Base-by-base conservation (phyloP, 2,797 vertebrate genomes). In the Eulemur mongoz region DNA sequence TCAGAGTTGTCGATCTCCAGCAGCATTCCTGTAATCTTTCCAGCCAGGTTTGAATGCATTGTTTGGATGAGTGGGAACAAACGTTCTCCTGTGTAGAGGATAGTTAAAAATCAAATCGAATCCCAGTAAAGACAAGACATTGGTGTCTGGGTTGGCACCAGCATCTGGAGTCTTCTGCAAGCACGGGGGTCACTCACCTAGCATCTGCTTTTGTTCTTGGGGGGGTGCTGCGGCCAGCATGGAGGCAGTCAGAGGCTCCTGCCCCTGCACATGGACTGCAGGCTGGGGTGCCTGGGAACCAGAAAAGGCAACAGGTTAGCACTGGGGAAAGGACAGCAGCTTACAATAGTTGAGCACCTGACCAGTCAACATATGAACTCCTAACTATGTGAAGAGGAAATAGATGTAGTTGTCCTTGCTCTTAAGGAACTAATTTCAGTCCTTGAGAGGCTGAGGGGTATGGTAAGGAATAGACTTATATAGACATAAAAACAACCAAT, bases 161-260 rank as follows among this genome's bases (percentile, higher is more conserved):
- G 35, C 32, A 18, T 84, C 75, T 38, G 17, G 23, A 9, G 4
- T 54, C 57, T 52, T 78, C 43, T n/a, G 1, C 9, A 65, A 79
- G 27, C 5, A 32, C 0, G 0, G 0, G 32, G 22, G 15, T 35
- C 73, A 97, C 98, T 98, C 92, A 99, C 99, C 99, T 87, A 99
- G 98, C 99, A 99, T 99, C 99, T 99, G 99, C 96, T 99, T 99
- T 99, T 99, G 99, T 98, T 99, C 99, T 98, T 99, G 99, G 25
- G 99, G 99, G 25, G 99, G 99, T 0, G 99, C 99, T 92, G 99
- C 99, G 63, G 99, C 99, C 97, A 99, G 98, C 99, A 99, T 99
- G 96, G 99, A 99, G 97, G 99, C 99, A 0, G 99, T 99, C 57
- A 99, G 99, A 0, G 99, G 99, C 95, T 99, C 99, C 98, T 99